Evolutionary conservation across 2,113 vertebrate genomes (phyloP).

Genomic region (Eptesicus fuscus): DNA sequence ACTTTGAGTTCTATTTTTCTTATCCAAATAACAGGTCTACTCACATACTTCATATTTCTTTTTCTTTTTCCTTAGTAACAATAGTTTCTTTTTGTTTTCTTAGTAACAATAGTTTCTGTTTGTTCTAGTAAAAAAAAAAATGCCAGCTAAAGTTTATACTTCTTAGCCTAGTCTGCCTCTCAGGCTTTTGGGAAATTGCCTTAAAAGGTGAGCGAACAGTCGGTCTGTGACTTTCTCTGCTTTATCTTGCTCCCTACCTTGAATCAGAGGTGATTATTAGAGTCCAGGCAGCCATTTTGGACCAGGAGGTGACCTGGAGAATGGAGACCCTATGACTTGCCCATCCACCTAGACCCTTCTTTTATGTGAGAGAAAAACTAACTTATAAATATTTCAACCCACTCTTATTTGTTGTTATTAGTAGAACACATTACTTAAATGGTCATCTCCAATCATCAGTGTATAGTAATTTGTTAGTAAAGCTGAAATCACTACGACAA

Average conservation of each 20-base stretch:
- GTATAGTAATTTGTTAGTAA: background rate
- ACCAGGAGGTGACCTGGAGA: background rate
- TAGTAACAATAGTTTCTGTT: background rate
- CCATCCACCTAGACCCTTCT: background rate
- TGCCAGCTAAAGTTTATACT: background rate
- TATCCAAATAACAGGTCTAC: background rate
- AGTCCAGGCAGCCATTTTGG: background rate
- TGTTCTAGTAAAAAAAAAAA: background rate
- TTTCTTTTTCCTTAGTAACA: slow-evolving; percentile 10
- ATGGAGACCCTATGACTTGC: background rate
- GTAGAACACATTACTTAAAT: background rate
- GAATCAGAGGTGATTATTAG: background rate
- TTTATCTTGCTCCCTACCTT: background rate
- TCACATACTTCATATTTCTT: background rate
- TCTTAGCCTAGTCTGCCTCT: background rate
- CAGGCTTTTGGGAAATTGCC: background rate
- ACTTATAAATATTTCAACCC: background rate
- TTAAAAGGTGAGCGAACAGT: background rate
- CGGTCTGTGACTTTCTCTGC: background rate
- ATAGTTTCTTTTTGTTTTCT: background rate
- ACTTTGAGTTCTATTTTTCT: background rate
- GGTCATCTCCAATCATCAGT: background rate
- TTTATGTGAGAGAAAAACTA: slow-evolving; percentile 22
- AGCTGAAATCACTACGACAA: background rate
- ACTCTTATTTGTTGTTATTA: background rate